These are phyloP conservation scores for Botia almorhae DNA, from an alignment of 2,797 vertebrate genomes.

Conservation along the genomic window DNA sequence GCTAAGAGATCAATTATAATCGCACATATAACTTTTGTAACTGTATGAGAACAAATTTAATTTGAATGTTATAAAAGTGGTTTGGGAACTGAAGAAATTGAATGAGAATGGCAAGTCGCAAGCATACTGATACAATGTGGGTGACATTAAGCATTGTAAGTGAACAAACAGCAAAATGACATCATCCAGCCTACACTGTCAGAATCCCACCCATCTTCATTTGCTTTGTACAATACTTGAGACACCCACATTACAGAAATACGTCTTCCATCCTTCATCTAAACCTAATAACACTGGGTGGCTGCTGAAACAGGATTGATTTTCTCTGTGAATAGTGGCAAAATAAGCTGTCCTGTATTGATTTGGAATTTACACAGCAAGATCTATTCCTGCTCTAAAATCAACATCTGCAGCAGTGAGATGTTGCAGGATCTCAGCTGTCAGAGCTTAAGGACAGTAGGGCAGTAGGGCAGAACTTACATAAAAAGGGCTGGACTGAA, in stretches of 20 bases:
- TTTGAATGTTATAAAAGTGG: conserved; percentile 13
- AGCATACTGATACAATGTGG: background rate
- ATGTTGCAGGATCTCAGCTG: background rate
- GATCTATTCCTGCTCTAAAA: conserved; percentile 26
- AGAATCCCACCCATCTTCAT: conserved; percentile 42
- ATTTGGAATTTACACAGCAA: conserved; percentile 44
- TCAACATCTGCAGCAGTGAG: conserved; percentile 9
- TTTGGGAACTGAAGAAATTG: background rate
- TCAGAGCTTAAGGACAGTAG: background rate
- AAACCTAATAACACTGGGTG: conserved; percentile 29
- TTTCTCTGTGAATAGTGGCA: conserved; percentile 27
- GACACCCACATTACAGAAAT: conserved; percentile 15
- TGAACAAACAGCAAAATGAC: conserved; percentile 6
- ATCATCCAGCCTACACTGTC: conserved; percentile 18
- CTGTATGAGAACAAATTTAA: background rate
- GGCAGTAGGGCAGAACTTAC: no score
- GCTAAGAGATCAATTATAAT: background rate
- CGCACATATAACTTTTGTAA: conserved; percentile 1
- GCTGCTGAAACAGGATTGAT: conserved; percentile 40
- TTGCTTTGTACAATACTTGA: conserved; percentile 42
- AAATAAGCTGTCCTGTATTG: conserved; percentile 33
- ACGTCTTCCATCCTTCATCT: background rate
- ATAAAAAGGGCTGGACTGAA: no score
- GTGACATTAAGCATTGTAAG: conserved; percentile 14
- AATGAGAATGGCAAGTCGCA: background rate